Percentiles rank a stretch among this genome's conserved stretches.
These are phyloP conservation scores for Ceratosolen solmsi DNA, from an alignment of 1,140 invertebrate genomes.

Conservation along the genomic window DNA sequence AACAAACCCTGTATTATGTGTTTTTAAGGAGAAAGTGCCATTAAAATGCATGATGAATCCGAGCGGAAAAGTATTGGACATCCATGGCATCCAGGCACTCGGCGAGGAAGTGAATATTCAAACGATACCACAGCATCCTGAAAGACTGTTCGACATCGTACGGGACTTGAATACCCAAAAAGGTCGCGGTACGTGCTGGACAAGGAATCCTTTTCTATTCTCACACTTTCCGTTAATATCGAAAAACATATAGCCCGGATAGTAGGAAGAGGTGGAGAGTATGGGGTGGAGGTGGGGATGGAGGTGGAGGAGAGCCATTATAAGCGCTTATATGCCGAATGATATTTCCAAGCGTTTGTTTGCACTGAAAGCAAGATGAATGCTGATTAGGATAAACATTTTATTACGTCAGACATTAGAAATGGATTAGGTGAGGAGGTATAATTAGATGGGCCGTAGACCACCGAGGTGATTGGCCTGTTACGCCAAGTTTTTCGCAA, in stretches of 20 bases:
- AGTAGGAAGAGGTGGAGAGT: no score
- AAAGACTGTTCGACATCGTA: conserved; percentile 80
- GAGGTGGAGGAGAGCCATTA: no score
- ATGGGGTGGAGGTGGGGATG: no score
- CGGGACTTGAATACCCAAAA: conserved; percentile 84
- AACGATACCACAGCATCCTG: conserved; percentile 67
- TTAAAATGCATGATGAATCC: conserved; percentile 88
- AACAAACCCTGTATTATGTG: no score
- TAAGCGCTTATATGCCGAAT: not conserved
- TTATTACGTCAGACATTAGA: conserved; percentile 41
- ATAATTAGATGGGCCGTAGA: conserved; percentile 41
- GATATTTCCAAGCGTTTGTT: not conserved
- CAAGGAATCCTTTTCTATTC: not conserved
- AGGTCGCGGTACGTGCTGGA: conserved; percentile 78
- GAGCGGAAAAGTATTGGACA: conserved; percentile 82
- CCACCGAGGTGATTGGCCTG: conserved; percentile 44
- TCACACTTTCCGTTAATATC: no score
- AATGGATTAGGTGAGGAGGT: conserved; percentile 50
- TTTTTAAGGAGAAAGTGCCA: conserved; percentile 76
- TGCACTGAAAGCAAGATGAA: not conserved
- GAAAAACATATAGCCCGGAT: no score
- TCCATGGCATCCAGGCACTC: conserved; percentile 77
- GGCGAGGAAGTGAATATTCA: conserved; percentile 82
- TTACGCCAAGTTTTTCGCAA: conserved; percentile 52
- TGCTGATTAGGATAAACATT: conserved; percentile 3